phyloP scores from a whole-genome alignment of 2,113 vertebrate genomes.

The Gymnarchus niloticus region DNA sequence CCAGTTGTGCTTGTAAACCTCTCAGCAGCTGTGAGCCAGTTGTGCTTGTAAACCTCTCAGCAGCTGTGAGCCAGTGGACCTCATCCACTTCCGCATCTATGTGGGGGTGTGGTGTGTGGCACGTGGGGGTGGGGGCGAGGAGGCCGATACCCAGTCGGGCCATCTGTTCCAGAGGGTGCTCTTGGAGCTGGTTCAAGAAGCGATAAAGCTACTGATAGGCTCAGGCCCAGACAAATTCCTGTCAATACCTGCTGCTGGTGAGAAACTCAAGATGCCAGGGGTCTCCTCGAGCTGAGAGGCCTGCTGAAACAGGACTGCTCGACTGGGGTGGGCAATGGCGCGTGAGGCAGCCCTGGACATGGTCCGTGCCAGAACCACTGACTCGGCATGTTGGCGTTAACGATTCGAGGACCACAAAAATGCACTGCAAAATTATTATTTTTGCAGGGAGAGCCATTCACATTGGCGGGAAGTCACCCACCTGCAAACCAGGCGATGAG shows the following conservation, averaged over 20 bases:
- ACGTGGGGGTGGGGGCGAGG: background rate
- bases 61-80: background rate
- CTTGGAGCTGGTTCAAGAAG: background rate
- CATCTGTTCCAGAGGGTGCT: background rate
- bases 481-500: background rate
- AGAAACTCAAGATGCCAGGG: background rate
- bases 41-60: background rate
- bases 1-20: background rate
- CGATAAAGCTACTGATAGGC: slow-evolving; percentile 12
- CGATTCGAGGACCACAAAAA: background rate
- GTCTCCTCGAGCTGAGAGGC: background rate
- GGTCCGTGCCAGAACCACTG: background rate
- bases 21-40: background rate
- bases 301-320: background rate
- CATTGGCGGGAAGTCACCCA: background rate
- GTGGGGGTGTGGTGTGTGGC: background rate
- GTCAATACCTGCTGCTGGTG: background rate
- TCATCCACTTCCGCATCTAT: no score
- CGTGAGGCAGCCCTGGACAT: background rate
- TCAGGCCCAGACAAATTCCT: slow-evolving; percentile 2
- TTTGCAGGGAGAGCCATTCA: background rate
- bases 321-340: background rate
- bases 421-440: background rate
- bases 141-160: background rate
- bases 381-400: background rate